Evolutionary conservation across 1,140 invertebrate species (phyloP).

Genomic region (Megalopta genalis): DNA sequence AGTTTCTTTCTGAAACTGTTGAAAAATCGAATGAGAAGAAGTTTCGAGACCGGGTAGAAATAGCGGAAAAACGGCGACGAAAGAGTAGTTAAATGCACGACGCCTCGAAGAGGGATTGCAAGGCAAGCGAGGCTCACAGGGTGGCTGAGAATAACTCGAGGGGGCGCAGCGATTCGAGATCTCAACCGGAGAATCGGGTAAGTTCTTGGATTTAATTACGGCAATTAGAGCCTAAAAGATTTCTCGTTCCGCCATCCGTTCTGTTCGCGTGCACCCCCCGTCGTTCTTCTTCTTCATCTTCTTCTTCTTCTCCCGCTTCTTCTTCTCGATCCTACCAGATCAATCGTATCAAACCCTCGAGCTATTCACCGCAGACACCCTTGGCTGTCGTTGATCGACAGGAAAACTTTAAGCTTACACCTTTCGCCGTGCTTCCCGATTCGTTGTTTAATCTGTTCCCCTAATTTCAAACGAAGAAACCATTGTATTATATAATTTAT

Average conservation of each 20-base stretch:
- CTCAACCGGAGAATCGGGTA: constrained; percentile 67
- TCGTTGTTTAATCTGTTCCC: not conserved
- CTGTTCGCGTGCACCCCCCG: constrained; percentile 24
- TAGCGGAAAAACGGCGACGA: not conserved
- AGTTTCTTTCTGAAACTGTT: no score
- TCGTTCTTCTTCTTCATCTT: constrained; percentile 22
- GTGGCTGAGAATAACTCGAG: constrained; percentile 58
- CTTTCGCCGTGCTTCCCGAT: constrained; percentile 14
- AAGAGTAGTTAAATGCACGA: constrained; percentile 42
- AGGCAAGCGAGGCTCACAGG: constrained; percentile 23
- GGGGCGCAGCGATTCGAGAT: constrained; percentile 58
- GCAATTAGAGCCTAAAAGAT: constrained; percentile 74
- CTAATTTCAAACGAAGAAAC: no score
- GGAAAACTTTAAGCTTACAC: constrained; percentile 71
- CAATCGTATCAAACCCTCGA: constrained; percentile 66
- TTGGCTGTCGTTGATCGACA: constrained; percentile 68
- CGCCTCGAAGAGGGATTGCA: constrained; percentile 28
- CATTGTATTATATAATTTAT: no score
- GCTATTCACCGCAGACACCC: constrained; percentile 66
- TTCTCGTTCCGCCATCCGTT: constrained; percentile 49
- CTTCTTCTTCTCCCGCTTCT: constrained; percentile 14
- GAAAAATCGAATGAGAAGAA: not conserved
- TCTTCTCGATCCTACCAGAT: constrained; percentile 53
- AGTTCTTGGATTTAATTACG: constrained; percentile 77
- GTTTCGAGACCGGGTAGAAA: not conserved